Evolutionary conservation across 2,113 vertebrate species (phyloP), one percentile per base, ranked within the genome.

Genomic region (Beaufortia kweichowensis): DNA sequence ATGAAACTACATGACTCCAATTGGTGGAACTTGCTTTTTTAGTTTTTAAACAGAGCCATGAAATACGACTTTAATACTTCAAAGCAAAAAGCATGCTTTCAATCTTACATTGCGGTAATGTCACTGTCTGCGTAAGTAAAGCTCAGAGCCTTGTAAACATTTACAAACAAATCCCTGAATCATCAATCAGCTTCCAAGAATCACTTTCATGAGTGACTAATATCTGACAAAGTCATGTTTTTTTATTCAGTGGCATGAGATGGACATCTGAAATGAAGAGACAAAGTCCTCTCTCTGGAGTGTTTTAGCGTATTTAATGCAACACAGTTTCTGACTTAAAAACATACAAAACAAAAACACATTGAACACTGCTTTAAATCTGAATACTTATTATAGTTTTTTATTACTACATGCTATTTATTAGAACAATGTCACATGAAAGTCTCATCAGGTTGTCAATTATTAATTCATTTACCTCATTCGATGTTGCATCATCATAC

Each of bases 141-240:
- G 24, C 63, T 65, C 41, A n/a, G 15, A 29, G 41, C 15, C 29
- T 4, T 33, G n/a, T 14, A 2, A 17, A 17, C 26, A 69, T 55
- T 56, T 24, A 69, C 29, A 43, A 24, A 59, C 31, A 72, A 56
- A 43, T 59, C 23, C 11, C 15, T 59, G 55, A 72, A 72, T 41
- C 21, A 43, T 73, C 57, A 61, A 21, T 48, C 70, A n/a, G 23
- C 3, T 43, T 59, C 26, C 35, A 43, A 46, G 57, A 73, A 61
- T 29, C 2, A 46, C 5, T 61, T 71, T 59, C 28, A 70, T 10
- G 29, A 35, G 67, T 53, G n/a, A 56, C 67, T 72, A 41, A 72
- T 59, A 72, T 6, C 29, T 72, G 48, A n/a, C 4, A 71, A 57
- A 71, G n/a, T 23, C 15, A 55, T 0, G 15, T 19, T 53, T n/a